These are phyloP conservation scores for Neodiprion lecontei DNA, from an alignment of 1,140 invertebrate species.

Conservation along the genomic window DNA sequence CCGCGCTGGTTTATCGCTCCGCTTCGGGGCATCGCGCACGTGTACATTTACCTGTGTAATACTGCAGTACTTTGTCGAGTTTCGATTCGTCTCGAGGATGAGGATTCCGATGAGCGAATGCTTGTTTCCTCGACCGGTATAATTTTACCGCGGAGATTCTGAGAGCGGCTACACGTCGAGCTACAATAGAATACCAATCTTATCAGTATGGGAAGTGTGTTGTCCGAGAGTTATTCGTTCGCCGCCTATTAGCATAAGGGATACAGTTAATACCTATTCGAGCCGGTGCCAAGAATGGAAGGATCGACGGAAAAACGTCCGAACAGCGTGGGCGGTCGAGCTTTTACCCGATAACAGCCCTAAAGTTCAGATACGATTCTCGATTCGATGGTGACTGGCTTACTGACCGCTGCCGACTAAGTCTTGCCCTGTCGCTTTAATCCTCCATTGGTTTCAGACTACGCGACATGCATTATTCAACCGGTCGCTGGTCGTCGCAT, in stretches of 20 bases:
- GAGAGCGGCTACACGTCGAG: no score
- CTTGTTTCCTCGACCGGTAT: no score
- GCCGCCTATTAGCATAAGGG: constrained; percentile 8
- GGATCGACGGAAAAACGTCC: neutral
- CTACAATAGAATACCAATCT: neutral
- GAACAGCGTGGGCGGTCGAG: constrained; percentile 12
- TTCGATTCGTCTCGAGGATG: no score
- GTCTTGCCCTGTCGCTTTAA: constrained; percentile 28
- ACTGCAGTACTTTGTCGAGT: no score
- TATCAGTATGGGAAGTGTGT: neutral
- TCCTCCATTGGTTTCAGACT: constrained; percentile 30
- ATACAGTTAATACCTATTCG: neutral
- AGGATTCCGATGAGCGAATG: no score
- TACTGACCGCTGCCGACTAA: neutral
- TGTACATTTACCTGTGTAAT: no score
- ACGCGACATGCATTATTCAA: constrained; percentile 34
- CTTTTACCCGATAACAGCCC: constrained; percentile 7
- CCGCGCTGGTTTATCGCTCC: neutral
- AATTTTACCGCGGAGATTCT: no score
- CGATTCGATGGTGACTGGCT: constrained; percentile 3
- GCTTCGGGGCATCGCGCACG: neutral
- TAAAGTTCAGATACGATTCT: constrained; percentile 4
- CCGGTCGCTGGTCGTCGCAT: constrained; percentile 28
- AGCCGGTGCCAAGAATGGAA: neutral
- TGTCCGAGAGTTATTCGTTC: neutral